Conservation (phyloP, 2,888 invertebrate species). For the Lasius fuliginosus region DNA sequence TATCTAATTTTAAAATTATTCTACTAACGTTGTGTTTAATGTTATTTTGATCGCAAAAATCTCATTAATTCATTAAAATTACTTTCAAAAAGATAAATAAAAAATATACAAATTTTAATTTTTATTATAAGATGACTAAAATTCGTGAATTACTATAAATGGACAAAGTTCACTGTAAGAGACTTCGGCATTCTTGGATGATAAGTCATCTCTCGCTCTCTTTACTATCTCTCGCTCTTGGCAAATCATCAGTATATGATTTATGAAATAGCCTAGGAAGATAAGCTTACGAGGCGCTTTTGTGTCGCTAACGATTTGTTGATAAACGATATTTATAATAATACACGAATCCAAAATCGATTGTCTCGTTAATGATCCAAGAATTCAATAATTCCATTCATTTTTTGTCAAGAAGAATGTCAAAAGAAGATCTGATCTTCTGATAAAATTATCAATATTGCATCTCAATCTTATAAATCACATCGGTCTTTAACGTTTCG, state of each 20-base stretch:
- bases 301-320: not conserved
- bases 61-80: not conserved
- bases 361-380: not conserved
- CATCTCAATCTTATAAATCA: not conserved
- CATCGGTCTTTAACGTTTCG: not conserved
- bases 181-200: not conserved
- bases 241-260: not conserved
- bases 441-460: not conserved
- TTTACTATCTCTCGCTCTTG: not conserved
- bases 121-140: not conserved
- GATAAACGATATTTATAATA: not conserved
- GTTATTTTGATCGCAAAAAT: not conserved
- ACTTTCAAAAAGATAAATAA: not conserved
- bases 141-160: not conserved
- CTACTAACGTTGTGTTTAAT: not conserved
- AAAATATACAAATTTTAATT: not conserved
- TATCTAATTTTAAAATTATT: not conserved
- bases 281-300: not conserved
- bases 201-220: not conserved
- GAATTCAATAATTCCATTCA: not conserved
- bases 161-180: not conserved
- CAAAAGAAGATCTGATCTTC: not conserved
- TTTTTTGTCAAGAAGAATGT: not conserved
- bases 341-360: not conserved
- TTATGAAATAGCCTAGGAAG: not conserved